Base-by-base conservation (phyloP, 2,888 invertebrate genomes). In the Beris morrisii region DNA sequence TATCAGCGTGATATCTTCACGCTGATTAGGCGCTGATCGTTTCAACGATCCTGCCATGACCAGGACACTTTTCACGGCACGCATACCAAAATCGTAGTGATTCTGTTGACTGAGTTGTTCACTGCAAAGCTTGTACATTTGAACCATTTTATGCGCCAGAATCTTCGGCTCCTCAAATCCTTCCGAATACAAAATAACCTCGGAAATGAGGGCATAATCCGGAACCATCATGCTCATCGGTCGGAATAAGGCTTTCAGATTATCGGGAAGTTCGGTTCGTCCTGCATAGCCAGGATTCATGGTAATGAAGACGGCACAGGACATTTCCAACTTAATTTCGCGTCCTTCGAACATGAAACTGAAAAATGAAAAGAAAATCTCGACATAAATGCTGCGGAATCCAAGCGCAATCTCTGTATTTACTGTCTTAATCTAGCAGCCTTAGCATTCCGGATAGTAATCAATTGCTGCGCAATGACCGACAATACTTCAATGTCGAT, bases 211-310 rank as follows among this genome's bases (percentile, higher is more conserved):
- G 6, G 89, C 90, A 77, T 95, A 95, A 82, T 94, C 93, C 0
- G 93, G 94, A 46, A 94, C 93, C 93, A 94, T 94, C 93, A 94
- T 94, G 2, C 93, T 85, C 71, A 94, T 88, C 0, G 94, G 93
- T 67, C 94, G 85, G 78, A 94, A 94, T 12, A 94, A 78, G 1
- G 93, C 91, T 76, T 94, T 94, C 69, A 95, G 81, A 79, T 94
- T 95, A 74, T 94, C 94, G 0, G 95, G 94, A 48, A 95, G 80
- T 76, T 94, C 94, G 0, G 93, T 94, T 67, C 94, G 84, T 0
- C 94, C 94, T 1, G 93, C 94, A 76, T 94, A 94, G 1, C 94
- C 94, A 0, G 94, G 94, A 81, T 94, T 94, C 94, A 95, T 95
- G 0, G 94, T 94, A 71, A 94, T 92, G 74, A 93, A 94, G 0